These are phyloP conservation scores for Steinernema scapterisci DNA, from an alignment of 2,888 invertebrate genomes.

Conservation along the genomic window DNA sequence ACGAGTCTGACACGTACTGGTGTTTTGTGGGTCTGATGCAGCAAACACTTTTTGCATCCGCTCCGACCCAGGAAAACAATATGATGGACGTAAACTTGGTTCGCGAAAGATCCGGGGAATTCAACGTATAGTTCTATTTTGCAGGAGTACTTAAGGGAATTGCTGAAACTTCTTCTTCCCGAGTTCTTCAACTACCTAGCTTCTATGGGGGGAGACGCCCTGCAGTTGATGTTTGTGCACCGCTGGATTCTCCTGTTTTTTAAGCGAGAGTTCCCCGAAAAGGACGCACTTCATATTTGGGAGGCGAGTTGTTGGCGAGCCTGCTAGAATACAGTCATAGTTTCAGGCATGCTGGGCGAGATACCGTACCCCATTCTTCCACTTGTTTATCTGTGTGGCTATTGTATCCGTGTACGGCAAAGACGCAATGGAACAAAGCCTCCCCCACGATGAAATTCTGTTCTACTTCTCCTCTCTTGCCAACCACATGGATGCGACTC, in stretches of 20 bases:
- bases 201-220: conserved; percentile 75
- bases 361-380: conserved; percentile 93
- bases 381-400: conserved; percentile 88
- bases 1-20: conserved; percentile 71
- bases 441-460: conserved; percentile 91
- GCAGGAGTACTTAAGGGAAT: conserved; percentile 81
- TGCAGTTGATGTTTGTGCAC: conserved; percentile 89
- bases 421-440: conserved; percentile 83
- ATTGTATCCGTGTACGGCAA: conserved; percentile 88
- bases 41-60: conserved; percentile 86
- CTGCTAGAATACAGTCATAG: neutral
- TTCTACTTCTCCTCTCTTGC: conserved; percentile 89
- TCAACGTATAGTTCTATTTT: conserved; percentile 1
- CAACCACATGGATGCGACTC: conserved; percentile 93
- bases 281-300: conserved; percentile 64
- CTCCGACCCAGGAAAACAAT: conserved; percentile 83
- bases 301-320: conserved; percentile 45
- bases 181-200: conserved; percentile 84
- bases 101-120: conserved; percentile 54
- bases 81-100: conserved; percentile 80
- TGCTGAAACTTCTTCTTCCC: conserved; percentile 87
- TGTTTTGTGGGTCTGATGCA: conserved; percentile 72
- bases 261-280: conserved; percentile 68
- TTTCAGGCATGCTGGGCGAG: conserved; percentile 94
- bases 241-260: conserved; percentile 93